Evolutionary conservation across 2,113 vertebrate species (phyloP), one percentile per base, ranked within the genome.

Genomic region (Tetraodon nigroviridis): DNA sequence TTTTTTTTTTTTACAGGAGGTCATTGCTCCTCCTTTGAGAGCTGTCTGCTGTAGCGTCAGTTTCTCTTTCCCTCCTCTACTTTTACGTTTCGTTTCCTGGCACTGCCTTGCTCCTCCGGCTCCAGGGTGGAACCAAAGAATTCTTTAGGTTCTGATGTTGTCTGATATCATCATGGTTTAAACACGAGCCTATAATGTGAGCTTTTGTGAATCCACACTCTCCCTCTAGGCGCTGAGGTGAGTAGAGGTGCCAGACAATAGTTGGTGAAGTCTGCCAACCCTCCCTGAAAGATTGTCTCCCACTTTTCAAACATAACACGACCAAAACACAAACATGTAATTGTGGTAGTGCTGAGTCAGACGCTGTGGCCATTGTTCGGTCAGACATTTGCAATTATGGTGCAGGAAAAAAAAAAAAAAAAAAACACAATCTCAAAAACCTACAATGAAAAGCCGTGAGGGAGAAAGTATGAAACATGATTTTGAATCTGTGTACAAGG

Each of bases 291-390:
- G 44, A 74, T 53, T 49, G 55, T 60, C 54, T 61, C 47, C 74
- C 55, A 56, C 4, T 62, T 75, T 82, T 69, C 72, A 87, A 72
- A 57, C 59, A 56, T 65, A 58, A 79, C 75, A 71, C 45, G 48
- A 81, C 75, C 67, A 61, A 61, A 88, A 75, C 67, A 59, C 71
- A 84, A 88, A 87, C 86, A 81, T 85, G 69, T 51, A 81, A 88
- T 90, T 86, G 85, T 19, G 73, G 66, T 57, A 54, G 52, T 74
- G 85, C 85, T 83, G 88, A 88, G 54, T 87, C 78, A 77, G 73
- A 71, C 53, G 21, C 59, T 14, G 17, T 46, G 61, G 70, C 67
- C 46, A 84, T 82, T 84, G 71, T 83, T 83, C 66, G 60, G 71
- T 73, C 63, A 55, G 79, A 80, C 27, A 67, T 58, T 55, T 20